Percentiles rank a stretch among this genome's conserved stretches.
Conservation (phyloP, 1,140 invertebrate species). For the Leptinotarsa lineolata region DNA sequence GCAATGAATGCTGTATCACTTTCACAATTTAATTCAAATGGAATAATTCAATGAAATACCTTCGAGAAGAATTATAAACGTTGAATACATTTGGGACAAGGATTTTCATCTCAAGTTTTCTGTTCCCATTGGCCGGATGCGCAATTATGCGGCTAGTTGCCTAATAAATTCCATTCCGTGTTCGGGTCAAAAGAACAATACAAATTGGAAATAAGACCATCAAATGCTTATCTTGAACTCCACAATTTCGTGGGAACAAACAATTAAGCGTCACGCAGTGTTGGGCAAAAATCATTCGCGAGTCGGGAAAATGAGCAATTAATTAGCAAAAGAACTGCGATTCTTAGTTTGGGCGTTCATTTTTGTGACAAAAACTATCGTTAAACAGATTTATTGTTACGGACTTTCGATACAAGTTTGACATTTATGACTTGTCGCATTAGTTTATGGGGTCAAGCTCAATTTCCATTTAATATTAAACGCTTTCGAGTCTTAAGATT, state of each 20-base stretch:
- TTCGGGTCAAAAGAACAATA: conserved; percentile 12
- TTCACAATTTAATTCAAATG: not conserved
- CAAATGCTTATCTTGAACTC: conserved; percentile 15
- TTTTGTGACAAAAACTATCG: not conserved
- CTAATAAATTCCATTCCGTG: conserved; percentile 1
- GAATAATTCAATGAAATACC: too few species aligned
- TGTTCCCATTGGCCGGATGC: not conserved
- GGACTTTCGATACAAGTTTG: not conserved
- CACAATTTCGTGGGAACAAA: conserved; percentile 17
- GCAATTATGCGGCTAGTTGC: conserved; percentile 2
- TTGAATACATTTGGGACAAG: too few species aligned
- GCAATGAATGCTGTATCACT: too few species aligned
- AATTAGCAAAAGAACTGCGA: not conserved
- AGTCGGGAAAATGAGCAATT: conserved; percentile 10
- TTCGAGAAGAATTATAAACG: too few species aligned
- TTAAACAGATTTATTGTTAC: not conserved
- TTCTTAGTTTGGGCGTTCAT: not conserved
- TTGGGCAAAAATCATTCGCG: conserved; percentile 10
- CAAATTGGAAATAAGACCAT: conserved; percentile 16
- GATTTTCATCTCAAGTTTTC: too few species aligned
- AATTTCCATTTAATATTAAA: too few species aligned
- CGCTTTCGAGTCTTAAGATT: too few species aligned
- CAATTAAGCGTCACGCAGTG: conserved; percentile 18
- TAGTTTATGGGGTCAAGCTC: not conserved
- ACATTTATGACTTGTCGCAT: not conserved